Conservation (phyloP, 2,113 vertebrate genomes). For the Hippocampus mohnikei region DNA sequence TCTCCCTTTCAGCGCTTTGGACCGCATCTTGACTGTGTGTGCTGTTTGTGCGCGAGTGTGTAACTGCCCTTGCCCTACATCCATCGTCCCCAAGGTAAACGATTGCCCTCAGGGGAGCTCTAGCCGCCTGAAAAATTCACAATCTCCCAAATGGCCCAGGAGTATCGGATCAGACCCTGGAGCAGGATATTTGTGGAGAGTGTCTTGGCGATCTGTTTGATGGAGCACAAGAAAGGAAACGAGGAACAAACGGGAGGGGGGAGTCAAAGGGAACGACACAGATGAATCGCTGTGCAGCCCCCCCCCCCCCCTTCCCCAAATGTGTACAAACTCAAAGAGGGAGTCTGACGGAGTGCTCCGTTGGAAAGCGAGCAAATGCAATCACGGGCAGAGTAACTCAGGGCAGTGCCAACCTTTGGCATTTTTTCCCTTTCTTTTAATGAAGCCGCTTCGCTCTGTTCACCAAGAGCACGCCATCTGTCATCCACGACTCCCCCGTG, state of each 20-base stretch:
- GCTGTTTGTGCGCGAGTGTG: background rate
- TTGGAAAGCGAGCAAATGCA: constrained; percentile 43
- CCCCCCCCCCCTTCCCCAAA: background rate
- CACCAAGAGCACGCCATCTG: constrained; percentile 67
- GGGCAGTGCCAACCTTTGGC: constrained; percentile 38
- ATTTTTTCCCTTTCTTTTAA: constrained; percentile 21
- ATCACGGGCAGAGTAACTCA: constrained; percentile 29
- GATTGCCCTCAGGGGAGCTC: constrained; percentile 52
- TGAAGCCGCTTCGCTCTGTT: constrained; percentile 47
- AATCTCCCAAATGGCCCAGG: constrained; percentile 38
- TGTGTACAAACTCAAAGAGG: constrained; percentile 17
- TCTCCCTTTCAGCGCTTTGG: background rate
- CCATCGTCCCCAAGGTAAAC: constrained; percentile 41
- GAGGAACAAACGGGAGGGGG: constrained; percentile 15
- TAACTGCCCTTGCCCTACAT: constrained; percentile 52
- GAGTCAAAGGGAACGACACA: background rate
- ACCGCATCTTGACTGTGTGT: constrained; percentile 4
- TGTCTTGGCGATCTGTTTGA: constrained; percentile 43
- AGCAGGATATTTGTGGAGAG: constrained; percentile 58
- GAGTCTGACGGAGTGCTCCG: constrained; percentile 33
- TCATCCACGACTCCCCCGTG: constrained; percentile 53
- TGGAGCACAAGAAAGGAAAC: constrained; percentile 33
- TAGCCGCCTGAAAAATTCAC: constrained; percentile 58
- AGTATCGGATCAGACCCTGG: constrained; percentile 34
- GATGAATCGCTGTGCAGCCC: background rate